A percentile compares a stretch with the other conserved stretches of the same genome.
Conservation (phyloP, 2,113 vertebrate species). For the Felis catus region F.catus_Fca126_mat1.0 CM031415.1:155519501-155520000, state of each 20-base stretch:
- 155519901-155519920: neutral
- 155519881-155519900: neutral
- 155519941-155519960: neutral
- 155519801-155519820: fast-evolving
- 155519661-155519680: neutral
- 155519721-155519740: neutral
- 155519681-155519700: neutral
- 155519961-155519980: neutral
- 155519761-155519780: neutral
- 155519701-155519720: neutral
- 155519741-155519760: neutral
- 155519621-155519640: constrained; percentile 5
- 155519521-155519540: neutral
- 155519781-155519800: neutral
- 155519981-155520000: neutral
- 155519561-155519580: neutral
- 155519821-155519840: neutral
- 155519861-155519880: neutral
- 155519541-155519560: neutral
- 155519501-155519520: constrained; percentile 33
- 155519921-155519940: neutral
- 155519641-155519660: neutral
- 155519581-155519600: neutral
- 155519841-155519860: neutral
- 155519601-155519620: neutral